Percentiles rank a stretch among this genome's conserved stretches.
phyloP scores from a whole-genome alignment of 2,113 vertebrate genomes.

The Poecile atricapillus region DNA sequence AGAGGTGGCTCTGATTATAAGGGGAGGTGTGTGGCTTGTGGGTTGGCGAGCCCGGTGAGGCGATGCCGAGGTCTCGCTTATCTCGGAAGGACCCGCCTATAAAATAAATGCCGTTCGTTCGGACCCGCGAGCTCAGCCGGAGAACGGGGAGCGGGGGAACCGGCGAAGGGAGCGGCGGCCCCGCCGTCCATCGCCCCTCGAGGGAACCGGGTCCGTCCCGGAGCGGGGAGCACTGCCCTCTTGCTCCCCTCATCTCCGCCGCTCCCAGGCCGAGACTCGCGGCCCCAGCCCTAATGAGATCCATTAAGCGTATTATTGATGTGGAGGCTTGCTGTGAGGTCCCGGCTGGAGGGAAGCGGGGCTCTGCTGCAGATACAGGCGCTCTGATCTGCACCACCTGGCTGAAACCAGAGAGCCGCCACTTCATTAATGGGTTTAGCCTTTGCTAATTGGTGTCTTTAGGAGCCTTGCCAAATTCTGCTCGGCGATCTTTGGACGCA shows the following conservation, averaged over 20 bases:
- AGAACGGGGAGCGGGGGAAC: not conserved
- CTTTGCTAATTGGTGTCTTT: constrained; percentile 73
- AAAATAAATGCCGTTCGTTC: accelerated
- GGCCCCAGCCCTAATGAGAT: constrained; percentile 51
- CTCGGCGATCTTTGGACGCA: not conserved
- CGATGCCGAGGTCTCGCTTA: not conserved
- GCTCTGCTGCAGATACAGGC: constrained; percentile 51
- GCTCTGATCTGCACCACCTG: constrained; percentile 71
- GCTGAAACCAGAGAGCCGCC: constrained; percentile 66
- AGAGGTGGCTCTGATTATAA: no score
- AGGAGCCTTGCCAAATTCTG: constrained; percentile 60
- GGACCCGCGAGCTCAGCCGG: not conserved
- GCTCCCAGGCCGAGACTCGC: not conserved
- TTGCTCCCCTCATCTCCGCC: not conserved
- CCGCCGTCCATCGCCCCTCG: not conserved
- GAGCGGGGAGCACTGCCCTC: not conserved
- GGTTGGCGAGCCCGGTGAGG: not conserved
- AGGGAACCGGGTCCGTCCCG: not conserved
- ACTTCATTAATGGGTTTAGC: constrained; percentile 72
- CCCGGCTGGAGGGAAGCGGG: constrained; percentile 44
- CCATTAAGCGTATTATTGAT: constrained; percentile 68
- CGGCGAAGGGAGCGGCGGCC: not conserved
- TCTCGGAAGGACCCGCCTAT: not conserved
- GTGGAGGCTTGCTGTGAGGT: constrained; percentile 65
- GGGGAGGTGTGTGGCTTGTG: no score